Evolutionary conservation across 37 sponge, comb jelly and placozoan species (phyloP).

Genomic region (Chondrosia reniformis): DNA sequence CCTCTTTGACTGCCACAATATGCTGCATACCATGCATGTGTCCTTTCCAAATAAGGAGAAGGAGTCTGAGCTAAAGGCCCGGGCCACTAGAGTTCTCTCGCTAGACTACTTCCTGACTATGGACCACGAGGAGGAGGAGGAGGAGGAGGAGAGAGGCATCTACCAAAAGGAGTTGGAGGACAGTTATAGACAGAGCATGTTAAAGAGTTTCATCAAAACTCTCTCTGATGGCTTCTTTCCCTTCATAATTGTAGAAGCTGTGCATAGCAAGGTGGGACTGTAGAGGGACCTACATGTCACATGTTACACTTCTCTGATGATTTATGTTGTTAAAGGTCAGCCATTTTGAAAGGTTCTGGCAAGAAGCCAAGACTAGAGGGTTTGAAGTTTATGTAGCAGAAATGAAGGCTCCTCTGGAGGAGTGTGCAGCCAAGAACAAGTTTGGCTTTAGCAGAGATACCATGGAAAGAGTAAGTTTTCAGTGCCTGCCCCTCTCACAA

Average conservation of each 20-base stretch:
- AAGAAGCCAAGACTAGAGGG: constrained; percentile 76
- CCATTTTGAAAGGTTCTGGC: constrained; percentile 82
- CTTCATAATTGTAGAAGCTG: constrained; percentile 74
- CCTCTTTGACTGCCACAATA: too few species aligned
- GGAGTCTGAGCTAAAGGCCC: constrained; percentile 48
- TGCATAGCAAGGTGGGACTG: constrained; percentile 56
- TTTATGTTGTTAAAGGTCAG: constrained; percentile 29
- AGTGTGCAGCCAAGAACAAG: constrained; percentile 64
- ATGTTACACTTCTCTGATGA: not conserved
- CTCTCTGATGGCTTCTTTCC: constrained; percentile 88
- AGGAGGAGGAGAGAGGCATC: constrained; percentile 63
- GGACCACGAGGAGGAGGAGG: constrained; percentile 2
- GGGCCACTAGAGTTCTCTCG: constrained; percentile 72
- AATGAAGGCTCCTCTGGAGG: constrained; percentile 48
- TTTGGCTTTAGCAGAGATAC: constrained; percentile 63
- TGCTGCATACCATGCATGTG: not conserved
- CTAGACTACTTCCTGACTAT: constrained; percentile 82
- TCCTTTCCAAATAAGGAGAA: constrained; percentile 50
- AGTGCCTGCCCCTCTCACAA: too few species aligned
- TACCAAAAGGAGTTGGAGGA: constrained; percentile 77
- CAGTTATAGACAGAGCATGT: constrained; percentile 61
- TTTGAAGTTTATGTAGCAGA: constrained; percentile 91
- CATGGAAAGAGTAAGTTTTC: constrained; percentile 47
- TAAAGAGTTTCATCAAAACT: constrained; percentile 80
- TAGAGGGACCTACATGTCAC: not conserved